Base-by-base conservation (phyloP, 2,113 vertebrate species). In the Sander vitreus region DNA sequence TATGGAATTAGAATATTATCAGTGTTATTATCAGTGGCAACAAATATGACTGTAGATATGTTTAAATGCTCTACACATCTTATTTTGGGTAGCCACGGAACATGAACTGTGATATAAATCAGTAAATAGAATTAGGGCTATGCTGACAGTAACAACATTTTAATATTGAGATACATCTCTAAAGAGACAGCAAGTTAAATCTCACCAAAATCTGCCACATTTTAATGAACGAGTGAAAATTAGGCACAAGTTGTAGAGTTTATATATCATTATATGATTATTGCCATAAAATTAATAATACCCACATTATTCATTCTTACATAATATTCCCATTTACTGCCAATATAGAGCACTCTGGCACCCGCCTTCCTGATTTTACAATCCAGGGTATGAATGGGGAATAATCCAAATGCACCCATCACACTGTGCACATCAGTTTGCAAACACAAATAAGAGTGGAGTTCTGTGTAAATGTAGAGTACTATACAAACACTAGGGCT, bases 1-100 rank as follows among this genome's bases (percentile, higher is more conserved):
- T 99, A 92, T 77, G 47, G n/a, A 10, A 51, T 27, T 9, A 27
- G 5, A 30, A 4, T 0, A 10, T 48, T 53, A 48, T 76, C n/a
- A 13, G 18, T 9, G 11, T 4, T 0, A 10, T 48, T 53, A 48
- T 79, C n/a, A 13, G 18, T 9, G 11, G 27, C 16, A 69, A 64
- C 23, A 19, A 9, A 69, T 36, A 25, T 51, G 3, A 51, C 2
- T 21, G 25, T n/a, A n/a, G 4, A 53, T 21, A 21, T 53, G 15
- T 54, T 53, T 30, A 6, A 43, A 43, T 43, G 39, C 39, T 43
- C 10, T 43, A 43, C 39, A 43, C 39, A 11, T 43, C 10, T 10
- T 43, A 43, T 43, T 43, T 43, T 43, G 39, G 39, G 39, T 43
- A 43, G 39, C 0, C 10, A 43, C 11, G 2, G 39, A 43, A 43